A percentile compares a stretch with the other conserved stretches of the same genome.
Conservation (phyloP, 2,797 vertebrate genomes). For the Bucorvus abyssinicus region DNA sequence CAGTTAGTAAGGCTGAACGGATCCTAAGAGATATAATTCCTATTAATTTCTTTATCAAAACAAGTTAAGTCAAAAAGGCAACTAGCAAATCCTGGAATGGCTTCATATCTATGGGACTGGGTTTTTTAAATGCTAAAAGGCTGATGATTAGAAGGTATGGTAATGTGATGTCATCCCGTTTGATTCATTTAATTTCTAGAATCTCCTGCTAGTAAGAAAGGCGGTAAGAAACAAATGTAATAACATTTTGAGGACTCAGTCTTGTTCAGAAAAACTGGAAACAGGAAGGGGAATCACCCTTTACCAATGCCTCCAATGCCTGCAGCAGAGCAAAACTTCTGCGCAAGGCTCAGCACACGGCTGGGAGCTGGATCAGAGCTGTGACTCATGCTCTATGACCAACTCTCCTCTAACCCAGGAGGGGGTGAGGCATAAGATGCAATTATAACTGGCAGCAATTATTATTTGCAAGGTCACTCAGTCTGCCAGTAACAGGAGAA, state of each 20-base stretch:
- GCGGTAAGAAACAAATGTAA: background rate
- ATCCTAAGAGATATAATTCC: background rate
- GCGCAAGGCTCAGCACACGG: fast-evolving
- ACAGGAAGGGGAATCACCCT: background rate
- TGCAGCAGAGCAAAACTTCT: background rate
- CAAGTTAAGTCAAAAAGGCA: background rate
- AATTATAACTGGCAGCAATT: conserved; percentile 5
- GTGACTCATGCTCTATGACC: background rate
- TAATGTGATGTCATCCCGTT: background rate
- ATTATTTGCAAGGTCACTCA: conserved; percentile 29
- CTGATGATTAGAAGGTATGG: background rate
- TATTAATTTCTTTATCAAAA: conserved; percentile 19
- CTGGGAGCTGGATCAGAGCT: background rate
- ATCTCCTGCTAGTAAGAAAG: background rate
- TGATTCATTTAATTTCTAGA: background rate
- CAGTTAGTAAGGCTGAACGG: background rate
- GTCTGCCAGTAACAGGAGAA: background rate
- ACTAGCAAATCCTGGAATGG: background rate
- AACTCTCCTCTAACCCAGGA: background rate
- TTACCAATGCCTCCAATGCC: background rate
- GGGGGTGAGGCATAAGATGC: background rate
- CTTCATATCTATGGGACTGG: background rate
- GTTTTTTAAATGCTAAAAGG: background rate
- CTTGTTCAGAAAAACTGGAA: background rate
- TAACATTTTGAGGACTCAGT: background rate